Percentiles rank a stretch among this genome's conserved stretches.
These are phyloP conservation scores for Idaea straminata DNA, from an alignment of 2,888 invertebrate species.

Conservation along the genomic window DNA sequence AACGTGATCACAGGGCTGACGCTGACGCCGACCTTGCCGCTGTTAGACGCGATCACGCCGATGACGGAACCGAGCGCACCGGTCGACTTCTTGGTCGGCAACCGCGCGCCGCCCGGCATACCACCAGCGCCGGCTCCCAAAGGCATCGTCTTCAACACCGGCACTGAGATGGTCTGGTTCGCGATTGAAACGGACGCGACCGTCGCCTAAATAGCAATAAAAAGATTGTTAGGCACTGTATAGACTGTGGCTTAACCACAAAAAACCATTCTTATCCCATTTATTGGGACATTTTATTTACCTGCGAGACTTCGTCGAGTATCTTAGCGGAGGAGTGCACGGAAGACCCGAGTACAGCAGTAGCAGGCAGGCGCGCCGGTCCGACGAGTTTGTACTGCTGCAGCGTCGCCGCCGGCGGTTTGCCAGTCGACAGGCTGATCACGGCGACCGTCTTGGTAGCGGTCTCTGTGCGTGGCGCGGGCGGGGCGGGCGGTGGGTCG, in stretches of 20 bases:
- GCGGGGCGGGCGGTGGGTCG: slow-evolving; percentile 43
- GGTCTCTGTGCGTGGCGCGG: slow-evolving; percentile 74
- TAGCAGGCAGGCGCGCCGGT: slow-evolving; percentile 54
- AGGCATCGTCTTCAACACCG: slow-evolving; percentile 67
- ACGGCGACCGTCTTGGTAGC: slow-evolving; percentile 78
- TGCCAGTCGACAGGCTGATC: slow-evolving; percentile 70
- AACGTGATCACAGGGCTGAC: slow-evolving; percentile 66
- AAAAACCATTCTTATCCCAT: too few relatives aligned
- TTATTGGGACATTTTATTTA: slow-evolving; percentile 70
- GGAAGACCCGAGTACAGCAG: slow-evolving; percentile 54
- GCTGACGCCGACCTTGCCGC: slow-evolving; percentile 58
- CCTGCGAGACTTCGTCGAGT: slow-evolving; percentile 79
- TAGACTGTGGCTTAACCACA: too few relatives aligned
- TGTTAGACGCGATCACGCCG: slow-evolving; percentile 71
- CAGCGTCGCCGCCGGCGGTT: slow-evolving; percentile 58
- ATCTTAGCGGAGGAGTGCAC: slow-evolving; percentile 68
- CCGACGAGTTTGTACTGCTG: slow-evolving; percentile 73
- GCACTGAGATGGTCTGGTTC: slow-evolving; percentile 75
- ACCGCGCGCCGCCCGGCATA: slow-evolving; percentile 42
- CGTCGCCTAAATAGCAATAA: slow-evolving; percentile 64
- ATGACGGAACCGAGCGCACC: slow-evolving; percentile 70
- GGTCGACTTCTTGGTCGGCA: slow-evolving; percentile 41
- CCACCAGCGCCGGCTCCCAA: slow-evolving; percentile 58
- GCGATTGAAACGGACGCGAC: slow-evolving; percentile 77
- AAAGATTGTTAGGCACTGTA: too few relatives aligned